Percentiles rank a stretch among this genome's conserved stretches.
Conservation (phyloP, 2,113 vertebrate genomes). For the Elaphurus davidianus region DNA sequence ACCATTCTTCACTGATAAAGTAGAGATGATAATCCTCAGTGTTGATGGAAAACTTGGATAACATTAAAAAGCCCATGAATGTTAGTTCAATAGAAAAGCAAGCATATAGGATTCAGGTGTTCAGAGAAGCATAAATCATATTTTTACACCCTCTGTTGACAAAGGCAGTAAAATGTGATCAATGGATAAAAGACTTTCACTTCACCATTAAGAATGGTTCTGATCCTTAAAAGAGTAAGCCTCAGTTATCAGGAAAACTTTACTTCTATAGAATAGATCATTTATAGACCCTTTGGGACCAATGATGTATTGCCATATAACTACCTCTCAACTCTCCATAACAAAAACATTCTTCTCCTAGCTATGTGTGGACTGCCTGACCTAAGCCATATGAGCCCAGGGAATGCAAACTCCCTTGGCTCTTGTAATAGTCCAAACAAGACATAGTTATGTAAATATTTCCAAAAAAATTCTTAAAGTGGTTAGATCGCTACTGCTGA, state of each 20-base stretch:
- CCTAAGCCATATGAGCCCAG: neutral
- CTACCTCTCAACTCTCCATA: conserved; percentile 20
- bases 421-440: conserved; percentile 19
- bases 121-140: conserved; percentile 31
- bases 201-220: conserved; percentile 41
- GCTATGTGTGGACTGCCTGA: neutral
- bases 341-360: neutral
- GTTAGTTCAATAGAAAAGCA: conserved; percentile 36
- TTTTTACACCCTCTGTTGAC: conserved; percentile 43
- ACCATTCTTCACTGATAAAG: neutral
- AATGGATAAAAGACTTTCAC: conserved; percentile 35
- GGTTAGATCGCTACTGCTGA: neutral
- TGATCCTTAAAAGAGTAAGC: conserved; percentile 15
- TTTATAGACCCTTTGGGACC: conserved; percentile 37
- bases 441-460: neutral
- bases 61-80: neutral
- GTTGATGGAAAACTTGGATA: neutral
- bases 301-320: conserved; percentile 41
- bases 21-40: neutral
- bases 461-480: neutral
- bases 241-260: conserved; percentile 41
- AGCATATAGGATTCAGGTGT: neutral
- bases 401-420: conserved; percentile 4
- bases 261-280: neutral
- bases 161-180: conserved; percentile 35